Evolutionary conservation across 2,888 invertebrate species (phyloP).

Genomic region (Drepanosiphum platanoidis): DNA sequence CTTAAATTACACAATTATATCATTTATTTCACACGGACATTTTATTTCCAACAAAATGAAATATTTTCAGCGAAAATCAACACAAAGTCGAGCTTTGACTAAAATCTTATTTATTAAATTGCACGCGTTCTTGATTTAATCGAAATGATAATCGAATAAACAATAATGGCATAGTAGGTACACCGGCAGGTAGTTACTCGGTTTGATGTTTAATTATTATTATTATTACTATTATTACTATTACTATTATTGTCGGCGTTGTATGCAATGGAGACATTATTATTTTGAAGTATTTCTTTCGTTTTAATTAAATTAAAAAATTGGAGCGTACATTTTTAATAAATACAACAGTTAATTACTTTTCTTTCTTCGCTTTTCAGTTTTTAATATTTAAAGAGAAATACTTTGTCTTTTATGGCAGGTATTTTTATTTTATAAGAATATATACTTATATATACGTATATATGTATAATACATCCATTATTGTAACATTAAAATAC

Average conservation of each 20-base stretch:
- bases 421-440: no score
- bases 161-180: not conserved
- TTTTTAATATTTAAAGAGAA: constrained; percentile 18
- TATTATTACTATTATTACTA: not conserved
- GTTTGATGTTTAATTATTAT: not conserved
- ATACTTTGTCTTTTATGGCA: not conserved
- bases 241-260: no score
- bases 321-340: constrained; percentile 24
- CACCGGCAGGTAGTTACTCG: not conserved
- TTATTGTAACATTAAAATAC: not conserved
- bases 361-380: constrained; percentile 24
- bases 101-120: not conserved
- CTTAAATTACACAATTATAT: no score
- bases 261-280: not conserved
- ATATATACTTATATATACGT: no score
- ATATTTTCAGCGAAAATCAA: not conserved
- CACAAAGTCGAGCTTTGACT: no score
- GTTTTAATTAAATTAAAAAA: constrained; percentile 31
- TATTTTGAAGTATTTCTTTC: constrained; percentile 32
- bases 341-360: constrained; percentile 39
- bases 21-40: no score
- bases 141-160: not conserved
- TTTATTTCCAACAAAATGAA: no score
- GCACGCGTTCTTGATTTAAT: not conserved
- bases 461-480: no score